These are phyloP conservation scores for Acanthosepion esculentum DNA, from an alignment of 2,888 invertebrate genomes.

Conservation along the genomic window DNA sequence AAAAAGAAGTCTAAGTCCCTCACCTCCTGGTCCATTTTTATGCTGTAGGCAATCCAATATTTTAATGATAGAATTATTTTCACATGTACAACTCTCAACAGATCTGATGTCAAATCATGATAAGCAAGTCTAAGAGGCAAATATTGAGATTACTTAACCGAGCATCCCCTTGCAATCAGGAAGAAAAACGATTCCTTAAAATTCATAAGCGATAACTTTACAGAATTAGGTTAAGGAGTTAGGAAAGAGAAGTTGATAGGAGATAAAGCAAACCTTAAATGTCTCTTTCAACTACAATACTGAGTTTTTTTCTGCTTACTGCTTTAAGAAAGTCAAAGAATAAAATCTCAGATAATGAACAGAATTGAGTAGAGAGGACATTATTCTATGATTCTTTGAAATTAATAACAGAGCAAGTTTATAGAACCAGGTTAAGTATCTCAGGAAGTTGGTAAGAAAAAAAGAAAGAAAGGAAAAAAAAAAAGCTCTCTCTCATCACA, in stretches of 20 bases:
- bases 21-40: neutral
- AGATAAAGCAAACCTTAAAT: too few relatives aligned
- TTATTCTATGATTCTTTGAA: too few relatives aligned
- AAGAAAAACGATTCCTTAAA: neutral
- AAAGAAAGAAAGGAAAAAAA: too few relatives aligned
- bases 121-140: neutral
- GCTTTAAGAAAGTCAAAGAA: too few relatives aligned
- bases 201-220: neutral
- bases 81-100: neutral
- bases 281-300: too few relatives aligned
- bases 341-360: too few relatives aligned
- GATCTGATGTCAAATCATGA: neutral
- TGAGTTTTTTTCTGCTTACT: too few relatives aligned
- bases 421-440: too few relatives aligned
- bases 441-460: too few relatives aligned
- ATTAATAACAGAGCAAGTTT: too few relatives aligned
- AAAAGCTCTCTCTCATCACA: too few relatives aligned
- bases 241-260: neutral
- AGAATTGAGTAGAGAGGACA: too few relatives aligned
- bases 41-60: neutral
- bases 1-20: neutral
- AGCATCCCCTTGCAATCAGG: neutral
- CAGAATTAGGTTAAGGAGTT: neutral
- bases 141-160: neutral
- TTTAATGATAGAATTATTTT: slow-evolving; percentile 5